Evolutionary conservation across 1,140 invertebrate species (phyloP), one percentile per base, ranked within the genome.

Genomic region (Polyergus mexicanus): DNA sequence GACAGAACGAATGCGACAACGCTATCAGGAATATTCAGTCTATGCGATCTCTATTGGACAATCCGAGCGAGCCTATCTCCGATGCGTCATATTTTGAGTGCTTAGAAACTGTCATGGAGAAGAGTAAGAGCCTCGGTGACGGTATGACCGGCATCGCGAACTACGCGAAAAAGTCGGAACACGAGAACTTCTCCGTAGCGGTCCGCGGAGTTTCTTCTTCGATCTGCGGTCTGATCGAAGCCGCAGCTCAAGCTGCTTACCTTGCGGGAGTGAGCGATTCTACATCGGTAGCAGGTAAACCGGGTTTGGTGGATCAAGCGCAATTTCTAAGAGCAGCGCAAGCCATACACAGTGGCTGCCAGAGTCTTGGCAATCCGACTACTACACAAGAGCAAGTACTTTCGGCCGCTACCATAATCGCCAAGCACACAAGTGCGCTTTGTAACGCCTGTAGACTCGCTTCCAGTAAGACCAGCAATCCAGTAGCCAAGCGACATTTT

Each of bases 1-100:
- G 99, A 0, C 98, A 99, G 95, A 99, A 98, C 93, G 99, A 99
- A 92, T 99, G 99, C 94, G 98, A 99, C 92, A 99, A 98, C 92
- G 99, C 99, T 2, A 97, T 99, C n/a, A 96, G 98, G 77, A 98
- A 98, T 92, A 99, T 99, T 84, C 97, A 98, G 93, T 97, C 98
- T 58, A 97, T 98, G 95, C 96, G 97, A 22, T 97, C 97, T 5
- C 95, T 99, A 54, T 95, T 99, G 38, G 97, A 98, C 85, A 97
- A 98, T 94, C 98, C 98, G 1, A 97, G 96, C 74, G 98, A 99
- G 93, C 98, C 99, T 0, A 96, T 99, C 76, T 99, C 96, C 92
- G 98, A 98, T 88, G 96, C 97, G 66, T 97, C 97, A 0, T 99
- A 99, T 95, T 99, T 98, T 94, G 98, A 99, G 90, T 99, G 98